Conservation (phyloP, 2,113 vertebrate genomes). For the Lophura nycthemera region DNA sequence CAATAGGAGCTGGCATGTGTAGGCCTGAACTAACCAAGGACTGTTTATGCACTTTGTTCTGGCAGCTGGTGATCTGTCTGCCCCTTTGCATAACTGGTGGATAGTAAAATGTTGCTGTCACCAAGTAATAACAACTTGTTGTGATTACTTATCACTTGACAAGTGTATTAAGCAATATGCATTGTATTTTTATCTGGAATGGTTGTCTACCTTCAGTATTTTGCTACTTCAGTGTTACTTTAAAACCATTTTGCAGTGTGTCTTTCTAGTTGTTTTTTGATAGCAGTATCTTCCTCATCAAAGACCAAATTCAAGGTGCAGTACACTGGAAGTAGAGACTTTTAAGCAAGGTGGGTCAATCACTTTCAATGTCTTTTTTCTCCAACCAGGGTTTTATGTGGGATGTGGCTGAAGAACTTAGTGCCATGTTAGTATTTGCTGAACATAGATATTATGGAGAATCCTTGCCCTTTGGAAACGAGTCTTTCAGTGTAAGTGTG, state of each 20-base stretch:
- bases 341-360: not conserved
- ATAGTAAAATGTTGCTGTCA: not conserved
- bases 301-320: not conserved
- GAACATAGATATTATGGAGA: constrained; percentile 97
- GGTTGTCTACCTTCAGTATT: not conserved
- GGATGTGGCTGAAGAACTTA: constrained; percentile 90
- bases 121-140: not conserved
- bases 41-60: not conserved
- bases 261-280: not conserved
- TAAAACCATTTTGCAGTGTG: not conserved
- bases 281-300: not conserved
- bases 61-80: not conserved
- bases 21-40: not conserved
- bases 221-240: not conserved
- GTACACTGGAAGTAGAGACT: not conserved
- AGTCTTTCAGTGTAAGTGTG: constrained; percentile 86
- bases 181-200: not conserved
- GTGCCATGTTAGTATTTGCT: constrained; percentile 94
- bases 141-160: not conserved
- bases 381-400: constrained; percentile 93
- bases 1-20: not conserved
- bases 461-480: constrained; percentile 91
- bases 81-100: not conserved
- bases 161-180: no score
- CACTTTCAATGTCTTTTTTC: not conserved